These are phyloP conservation scores for Mesoclemmys tuberculata DNA, from an alignment of 2,113 vertebrate species.

Conservation along the genomic window DNA sequence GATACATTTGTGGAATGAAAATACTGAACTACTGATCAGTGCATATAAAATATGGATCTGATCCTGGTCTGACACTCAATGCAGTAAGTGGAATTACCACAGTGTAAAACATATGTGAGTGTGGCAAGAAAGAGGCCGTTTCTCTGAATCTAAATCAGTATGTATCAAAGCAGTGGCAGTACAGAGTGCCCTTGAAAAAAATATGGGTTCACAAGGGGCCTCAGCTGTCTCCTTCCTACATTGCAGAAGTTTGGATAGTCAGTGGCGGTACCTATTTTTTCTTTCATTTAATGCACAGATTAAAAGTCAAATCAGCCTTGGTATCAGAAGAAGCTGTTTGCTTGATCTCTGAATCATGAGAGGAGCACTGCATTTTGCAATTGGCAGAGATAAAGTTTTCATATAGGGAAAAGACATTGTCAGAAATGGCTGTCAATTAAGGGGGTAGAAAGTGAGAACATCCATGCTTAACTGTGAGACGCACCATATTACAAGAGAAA, in stretches of 20 bases:
- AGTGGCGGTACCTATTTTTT: neutral
- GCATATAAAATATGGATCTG: neutral
- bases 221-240: neutral
- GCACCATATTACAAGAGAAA: neutral
- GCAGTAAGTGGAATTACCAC: neutral
- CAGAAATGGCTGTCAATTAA: neutral
- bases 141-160: neutral
- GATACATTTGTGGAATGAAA: neutral
- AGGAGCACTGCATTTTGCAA: neutral
- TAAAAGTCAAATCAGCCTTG: neutral
- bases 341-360: neutral
- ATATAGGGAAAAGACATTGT: neutral
- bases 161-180: neutral
- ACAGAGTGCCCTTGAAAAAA: neutral
- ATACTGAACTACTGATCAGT: neutral
- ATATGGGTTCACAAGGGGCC: accelerated
- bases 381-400: neutral
- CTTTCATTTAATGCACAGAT: neutral
- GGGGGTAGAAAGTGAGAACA: accelerated
- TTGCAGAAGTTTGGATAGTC: neutral
- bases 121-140: neutral
- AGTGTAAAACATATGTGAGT: neutral
- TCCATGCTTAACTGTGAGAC: neutral
- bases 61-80: neutral
- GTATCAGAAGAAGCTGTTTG: neutral